Base-by-base conservation (phyloP, 2,113 vertebrate species). In the Accipiter cooperii region DNA sequence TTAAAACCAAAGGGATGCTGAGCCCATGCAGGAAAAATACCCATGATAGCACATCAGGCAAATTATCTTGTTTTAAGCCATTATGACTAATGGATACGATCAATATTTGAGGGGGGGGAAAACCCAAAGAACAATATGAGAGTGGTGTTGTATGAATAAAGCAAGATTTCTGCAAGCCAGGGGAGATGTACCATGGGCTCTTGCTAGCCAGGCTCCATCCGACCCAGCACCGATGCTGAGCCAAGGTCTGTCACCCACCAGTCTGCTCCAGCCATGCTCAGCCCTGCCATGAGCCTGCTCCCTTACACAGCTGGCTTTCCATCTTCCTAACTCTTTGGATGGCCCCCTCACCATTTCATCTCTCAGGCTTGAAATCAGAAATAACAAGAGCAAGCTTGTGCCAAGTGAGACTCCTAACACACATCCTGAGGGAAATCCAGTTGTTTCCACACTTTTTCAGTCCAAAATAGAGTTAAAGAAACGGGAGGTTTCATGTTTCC, bases 141-240 rank as follows among this genome's bases (percentile, higher is more conserved):
- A 60, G 15, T 55, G 13, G 19, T 26, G 17, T 47, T 63, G 44
- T 13, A 31, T 12, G 21, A 63, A 47, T 38, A 66, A 64, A 84
- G 9, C 17, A 78, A 61, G 24, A 46, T 51, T 78, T 51, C 15
- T 15, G 13, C 61, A 65, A 60, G 68, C 8, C 63, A 26, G 31
- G 9, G 55, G 18, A 79, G 22, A 31, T 9, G 24, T 10, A 31
- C 13, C 47, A 13, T 5, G 18, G 29, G 26, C 10, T 46, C 28
- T 66, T 6, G 1, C 34, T 31, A 77, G 17, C 13, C 51, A 60
- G 25, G n/a, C 28, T 71, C 69, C 5, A 3, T 69, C 55, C 1
- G 0, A 38, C n/a, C 0, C 0, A 40, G n/a, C 63, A 42, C 26
- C 0, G 1, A 42, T 17, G 44, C 36, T 44, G 28, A 74, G 60